phyloP scores from a whole-genome alignment of 2,888 invertebrate species.

The Latheticus oryzae region DNA sequence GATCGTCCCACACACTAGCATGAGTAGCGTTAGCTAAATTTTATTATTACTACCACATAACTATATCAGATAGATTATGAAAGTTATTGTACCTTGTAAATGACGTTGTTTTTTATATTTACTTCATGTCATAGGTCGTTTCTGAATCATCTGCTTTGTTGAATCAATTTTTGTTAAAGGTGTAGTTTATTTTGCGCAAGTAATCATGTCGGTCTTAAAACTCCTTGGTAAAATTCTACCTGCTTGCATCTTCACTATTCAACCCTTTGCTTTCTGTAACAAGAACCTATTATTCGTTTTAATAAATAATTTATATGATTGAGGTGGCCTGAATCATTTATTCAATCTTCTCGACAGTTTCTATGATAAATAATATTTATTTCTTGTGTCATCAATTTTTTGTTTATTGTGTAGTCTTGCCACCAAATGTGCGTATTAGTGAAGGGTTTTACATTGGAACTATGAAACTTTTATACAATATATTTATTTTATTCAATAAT shows the following conservation, averaged over 20 bases:
- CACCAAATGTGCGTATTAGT: too few relatives aligned
- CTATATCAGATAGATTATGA: conserved; percentile 26
- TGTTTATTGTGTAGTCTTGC: too few relatives aligned
- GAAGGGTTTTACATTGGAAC: too few relatives aligned
- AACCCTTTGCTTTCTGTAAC: conserved; percentile 13
- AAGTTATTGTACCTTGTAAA: conserved; percentile 14
- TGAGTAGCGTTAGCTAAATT: conserved; percentile 22
- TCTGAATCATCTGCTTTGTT: conserved; percentile 15
- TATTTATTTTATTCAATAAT: too few relatives aligned
- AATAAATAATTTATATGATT: conserved; percentile 62
- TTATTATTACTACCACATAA: conserved; percentile 15
- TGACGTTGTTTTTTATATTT: too few relatives aligned
- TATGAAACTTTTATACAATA: too few relatives aligned
- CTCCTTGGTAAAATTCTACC: too few relatives aligned
- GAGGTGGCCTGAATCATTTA: conserved; percentile 57
- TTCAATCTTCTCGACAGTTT: conserved; percentile 56
- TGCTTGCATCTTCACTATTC: conserved; percentile 7
- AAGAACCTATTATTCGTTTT: conserved; percentile 36
- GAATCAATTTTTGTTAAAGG: conserved; percentile 27
- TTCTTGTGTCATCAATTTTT: too few relatives aligned
- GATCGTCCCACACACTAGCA: conserved; percentile 28
- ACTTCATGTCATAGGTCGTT: conserved; percentile 36
- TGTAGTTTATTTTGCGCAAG: conserved; percentile 29
- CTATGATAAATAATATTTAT: conserved; percentile 60
- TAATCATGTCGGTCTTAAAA: too few relatives aligned